These are phyloP conservation scores for Drosophila jambulina DNA, from an alignment of 1,140 invertebrate species.

Conservation along the genomic window DNA sequence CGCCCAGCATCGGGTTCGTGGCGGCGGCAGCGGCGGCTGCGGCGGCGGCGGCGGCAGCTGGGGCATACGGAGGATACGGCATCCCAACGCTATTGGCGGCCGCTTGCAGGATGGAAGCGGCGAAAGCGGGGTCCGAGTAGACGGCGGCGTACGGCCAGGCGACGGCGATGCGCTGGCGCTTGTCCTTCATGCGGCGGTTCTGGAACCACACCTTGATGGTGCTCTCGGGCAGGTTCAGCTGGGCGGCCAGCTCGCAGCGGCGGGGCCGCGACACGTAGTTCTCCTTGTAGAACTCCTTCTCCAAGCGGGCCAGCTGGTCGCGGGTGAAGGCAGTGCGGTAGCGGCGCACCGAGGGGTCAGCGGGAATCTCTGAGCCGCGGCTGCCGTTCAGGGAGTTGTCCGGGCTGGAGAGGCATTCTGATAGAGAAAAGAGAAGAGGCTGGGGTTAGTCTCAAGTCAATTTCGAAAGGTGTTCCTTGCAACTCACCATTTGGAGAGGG, in stretches of 20 bases:
- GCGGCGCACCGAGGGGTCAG: slow-evolving; percentile 91
- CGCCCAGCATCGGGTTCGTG: slow-evolving; percentile 85
- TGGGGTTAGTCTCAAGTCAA: slow-evolving; percentile 38
- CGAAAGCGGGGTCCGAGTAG: slow-evolving; percentile 96
- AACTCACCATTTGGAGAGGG: slow-evolving; percentile 84
- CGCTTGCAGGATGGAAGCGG: slow-evolving; percentile 95
- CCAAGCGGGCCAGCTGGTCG: slow-evolving; percentile 96
- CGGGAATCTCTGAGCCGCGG: slow-evolving; percentile 79
- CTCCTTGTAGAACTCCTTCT: slow-evolving; percentile 98
- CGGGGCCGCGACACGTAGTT: slow-evolving; percentile 98
- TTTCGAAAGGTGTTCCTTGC: rapidly evolving
- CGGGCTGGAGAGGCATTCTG: slow-evolving; percentile 86
- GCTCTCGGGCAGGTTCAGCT: slow-evolving; percentile 97
- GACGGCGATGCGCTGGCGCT: slow-evolving; percentile 96
- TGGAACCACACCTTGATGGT: slow-evolving; percentile 99
- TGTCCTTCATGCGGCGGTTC: slow-evolving; percentile 99
- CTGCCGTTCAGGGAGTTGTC: slow-evolving; percentile 77
- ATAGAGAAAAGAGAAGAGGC: background rate
- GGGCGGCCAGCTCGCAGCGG: slow-evolving; percentile 97
- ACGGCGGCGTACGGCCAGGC: slow-evolving; percentile 97
- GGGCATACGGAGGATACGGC: slow-evolving; percentile 86
- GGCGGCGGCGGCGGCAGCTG: slow-evolving; percentile 52
- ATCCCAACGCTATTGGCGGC: slow-evolving; percentile 90
- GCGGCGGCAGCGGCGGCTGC: slow-evolving; percentile 46
- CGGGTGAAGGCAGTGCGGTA: slow-evolving; percentile 99